Evolutionary conservation across 2,113 vertebrate genomes (phyloP).

Genomic region (Podarcis cretensis): DNA sequence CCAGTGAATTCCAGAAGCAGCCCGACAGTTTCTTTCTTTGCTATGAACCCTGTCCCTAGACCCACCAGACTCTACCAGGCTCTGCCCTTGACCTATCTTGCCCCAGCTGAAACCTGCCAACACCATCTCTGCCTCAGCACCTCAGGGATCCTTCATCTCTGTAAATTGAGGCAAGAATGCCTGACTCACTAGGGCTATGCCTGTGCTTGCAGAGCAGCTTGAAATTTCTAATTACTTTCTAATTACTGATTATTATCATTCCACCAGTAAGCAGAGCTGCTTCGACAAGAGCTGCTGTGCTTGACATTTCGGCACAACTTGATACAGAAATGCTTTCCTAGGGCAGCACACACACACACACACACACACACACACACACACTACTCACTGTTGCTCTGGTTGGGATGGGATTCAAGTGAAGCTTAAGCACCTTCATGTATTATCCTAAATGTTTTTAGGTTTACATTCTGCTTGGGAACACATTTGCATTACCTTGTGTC

Average conservation of each 20-base stretch:
- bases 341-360: not conserved
- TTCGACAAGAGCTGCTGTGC: not conserved
- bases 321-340: not conserved
- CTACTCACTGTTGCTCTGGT: not conserved
- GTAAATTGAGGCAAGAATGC: not conserved
- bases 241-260: not conserved
- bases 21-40: not conserved
- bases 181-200: not conserved
- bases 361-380: not conserved
- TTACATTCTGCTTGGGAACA: conserved; percentile 26
- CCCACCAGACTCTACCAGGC: not conserved
- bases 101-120: not conserved
- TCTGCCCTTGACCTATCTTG: not conserved
- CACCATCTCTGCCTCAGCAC: not conserved
- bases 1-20: not conserved
- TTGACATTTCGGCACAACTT: not conserved
- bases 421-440: not conserved
- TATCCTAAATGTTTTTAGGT: not conserved
- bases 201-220: conserved; percentile 1
- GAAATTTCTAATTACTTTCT: conserved; percentile 5
- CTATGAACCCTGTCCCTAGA: not conserved
- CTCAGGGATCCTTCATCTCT: conserved; percentile 1
- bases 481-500: not conserved
- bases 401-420: not conserved
- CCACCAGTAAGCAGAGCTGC: conserved; percentile 3